Evolutionary conservation across 1,140 invertebrate genomes (phyloP).

Genomic region (Heliconius nattereri): DNA sequence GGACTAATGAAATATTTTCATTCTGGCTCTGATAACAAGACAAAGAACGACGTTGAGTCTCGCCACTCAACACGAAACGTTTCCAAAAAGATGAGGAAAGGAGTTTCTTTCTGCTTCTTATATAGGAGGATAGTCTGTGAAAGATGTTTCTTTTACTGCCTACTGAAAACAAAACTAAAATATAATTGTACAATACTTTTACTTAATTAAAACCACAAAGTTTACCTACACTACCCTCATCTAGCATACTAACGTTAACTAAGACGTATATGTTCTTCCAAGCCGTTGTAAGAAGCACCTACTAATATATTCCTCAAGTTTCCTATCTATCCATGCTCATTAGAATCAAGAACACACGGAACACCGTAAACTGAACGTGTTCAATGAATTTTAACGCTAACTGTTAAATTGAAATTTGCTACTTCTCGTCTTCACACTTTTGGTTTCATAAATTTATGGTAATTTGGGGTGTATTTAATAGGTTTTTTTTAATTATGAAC

Average conservation of each 20-base stretch:
- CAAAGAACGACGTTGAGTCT: too few species aligned
- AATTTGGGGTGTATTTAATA: not conserved
- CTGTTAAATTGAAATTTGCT: not conserved
- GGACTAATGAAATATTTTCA: too few species aligned
- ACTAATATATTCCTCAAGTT: slow-evolving; percentile 3
- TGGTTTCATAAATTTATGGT: not conserved
- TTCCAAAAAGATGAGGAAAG: too few species aligned
- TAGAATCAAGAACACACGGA: not conserved
- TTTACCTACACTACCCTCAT: too few species aligned
- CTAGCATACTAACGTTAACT: not conserved
- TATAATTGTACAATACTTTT: not conserved
- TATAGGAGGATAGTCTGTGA: too few species aligned
- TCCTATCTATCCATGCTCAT: not conserved
- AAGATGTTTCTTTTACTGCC: too few species aligned
- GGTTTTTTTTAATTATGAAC: not conserved
- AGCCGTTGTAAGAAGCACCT: not conserved
- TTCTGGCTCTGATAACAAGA: too few species aligned
- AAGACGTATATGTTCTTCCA: not conserved
- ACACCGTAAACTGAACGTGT: not conserved
- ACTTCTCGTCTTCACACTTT: not conserved
- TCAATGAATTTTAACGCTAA: not conserved
- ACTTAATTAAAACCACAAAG: too few species aligned
- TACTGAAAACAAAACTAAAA: too few species aligned
- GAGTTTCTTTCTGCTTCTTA: too few species aligned
- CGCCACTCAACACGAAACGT: too few species aligned